phyloP scores from a whole-genome alignment of 1,140 invertebrate genomes.

The Atta cephalotes region DNA sequence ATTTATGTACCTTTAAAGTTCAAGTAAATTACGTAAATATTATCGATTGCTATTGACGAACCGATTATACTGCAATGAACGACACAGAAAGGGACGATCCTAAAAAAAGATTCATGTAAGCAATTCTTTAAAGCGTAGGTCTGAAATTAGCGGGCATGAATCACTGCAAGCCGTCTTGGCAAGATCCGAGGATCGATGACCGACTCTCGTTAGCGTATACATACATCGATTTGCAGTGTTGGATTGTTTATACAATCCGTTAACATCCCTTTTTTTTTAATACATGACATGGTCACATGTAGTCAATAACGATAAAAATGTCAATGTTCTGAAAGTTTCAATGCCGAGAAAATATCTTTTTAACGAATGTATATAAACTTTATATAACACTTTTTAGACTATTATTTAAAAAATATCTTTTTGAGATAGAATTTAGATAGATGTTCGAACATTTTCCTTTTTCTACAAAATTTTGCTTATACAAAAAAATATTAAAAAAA shows the following conservation, averaged over 20 bases:
- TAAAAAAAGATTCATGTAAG: conserved; percentile 36
- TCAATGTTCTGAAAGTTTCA: conserved; percentile 49
- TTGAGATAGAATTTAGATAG: neutral
- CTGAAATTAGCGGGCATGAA: conserved; percentile 63
- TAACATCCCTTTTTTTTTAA: conserved; percentile 24
- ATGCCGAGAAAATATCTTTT: conserved; percentile 52
- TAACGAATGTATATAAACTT: neutral
- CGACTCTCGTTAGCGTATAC: conserved; percentile 69
- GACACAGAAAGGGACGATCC: neutral
- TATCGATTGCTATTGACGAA: neutral
- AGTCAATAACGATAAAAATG: conserved; percentile 58
- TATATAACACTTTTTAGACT: conserved; percentile 15
- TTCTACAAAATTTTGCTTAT: neutral
- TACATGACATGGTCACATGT: conserved; percentile 7
- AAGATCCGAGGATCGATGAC: conserved; percentile 62
- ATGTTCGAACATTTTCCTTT: neutral
- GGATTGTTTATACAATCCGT: conserved; percentile 68
- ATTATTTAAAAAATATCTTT: conserved; percentile 24
- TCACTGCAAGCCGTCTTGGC: conserved; percentile 43
- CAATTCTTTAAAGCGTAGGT: conserved; percentile 44
- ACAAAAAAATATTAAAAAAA: neutral
- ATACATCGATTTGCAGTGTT: conserved; percentile 47
- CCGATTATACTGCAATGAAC: conserved; percentile 20
- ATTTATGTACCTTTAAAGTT: neutral
- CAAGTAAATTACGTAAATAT: conserved; percentile 18